These are phyloP conservation scores for Oryzias dopingdopingensis DNA, from an alignment of 2,797 vertebrate species.

Conservation along the genomic window DNA sequence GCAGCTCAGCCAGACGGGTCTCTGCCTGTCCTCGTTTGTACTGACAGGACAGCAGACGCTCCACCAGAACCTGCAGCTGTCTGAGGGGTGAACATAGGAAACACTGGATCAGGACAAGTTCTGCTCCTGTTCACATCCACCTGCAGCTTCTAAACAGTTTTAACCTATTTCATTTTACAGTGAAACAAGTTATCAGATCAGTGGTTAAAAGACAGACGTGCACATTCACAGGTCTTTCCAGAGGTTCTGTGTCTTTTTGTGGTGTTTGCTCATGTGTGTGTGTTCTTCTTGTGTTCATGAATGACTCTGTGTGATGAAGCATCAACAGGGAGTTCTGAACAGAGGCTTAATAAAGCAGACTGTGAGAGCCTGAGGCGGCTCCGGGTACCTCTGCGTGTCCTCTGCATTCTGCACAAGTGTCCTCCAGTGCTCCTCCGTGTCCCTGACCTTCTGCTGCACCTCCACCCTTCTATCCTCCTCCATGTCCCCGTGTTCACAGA, in stretches of 20 bases:
- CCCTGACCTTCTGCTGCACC: slow-evolving; percentile 45
- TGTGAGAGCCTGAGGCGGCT: not conserved
- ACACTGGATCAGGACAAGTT: rapidly evolving
- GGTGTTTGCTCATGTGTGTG: no score
- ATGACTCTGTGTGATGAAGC: not conserved
- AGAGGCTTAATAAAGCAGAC: not conserved
- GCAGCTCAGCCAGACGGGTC: slow-evolving; percentile 60
- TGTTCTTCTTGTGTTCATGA: no score
- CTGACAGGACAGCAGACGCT: slow-evolving; percentile 61
- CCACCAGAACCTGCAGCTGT: slow-evolving; percentile 58
- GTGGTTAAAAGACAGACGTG: no score
- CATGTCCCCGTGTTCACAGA: slow-evolving; percentile 57
- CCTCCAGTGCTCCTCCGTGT: slow-evolving; percentile 64
- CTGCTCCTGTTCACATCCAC: no score
- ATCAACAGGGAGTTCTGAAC: no score
- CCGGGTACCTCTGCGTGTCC: slow-evolving; percentile 54
- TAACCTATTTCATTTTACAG: no score
- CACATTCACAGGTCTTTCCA: no score
- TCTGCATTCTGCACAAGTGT: slow-evolving; percentile 46
- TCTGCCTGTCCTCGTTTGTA: slow-evolving; percentile 49
- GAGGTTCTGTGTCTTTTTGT: no score
- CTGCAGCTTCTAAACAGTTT: no score
- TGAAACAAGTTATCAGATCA: no score
- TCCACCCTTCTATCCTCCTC: slow-evolving; percentile 46
- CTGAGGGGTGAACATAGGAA: slow-evolving; percentile 41